Percentiles rank a stretch among this genome's conserved stretches.
Conservation (phyloP, 2,113 vertebrate genomes). For the Perccottus glenii region DNA sequence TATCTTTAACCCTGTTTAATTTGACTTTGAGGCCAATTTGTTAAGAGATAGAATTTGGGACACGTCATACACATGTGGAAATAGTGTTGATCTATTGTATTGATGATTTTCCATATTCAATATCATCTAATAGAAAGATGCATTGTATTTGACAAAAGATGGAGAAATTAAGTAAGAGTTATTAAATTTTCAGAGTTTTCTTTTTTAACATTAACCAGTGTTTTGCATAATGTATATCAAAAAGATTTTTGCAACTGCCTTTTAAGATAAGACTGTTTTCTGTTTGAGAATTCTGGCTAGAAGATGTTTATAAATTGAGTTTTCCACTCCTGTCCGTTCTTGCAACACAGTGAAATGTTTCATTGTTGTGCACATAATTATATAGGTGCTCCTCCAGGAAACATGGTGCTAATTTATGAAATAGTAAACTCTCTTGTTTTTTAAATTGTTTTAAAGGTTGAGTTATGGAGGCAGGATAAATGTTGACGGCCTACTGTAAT, state of each 20-base stretch:
- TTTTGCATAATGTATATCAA: slow-evolving; percentile 62
- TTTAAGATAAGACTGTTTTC: slow-evolving; percentile 38
- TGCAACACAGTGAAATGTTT: slow-evolving; percentile 66
- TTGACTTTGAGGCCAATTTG: slow-evolving; percentile 32
- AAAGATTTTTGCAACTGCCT: slow-evolving; percentile 46
- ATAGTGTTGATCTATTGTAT: too few species aligned
- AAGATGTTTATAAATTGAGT: slow-evolving; percentile 15
- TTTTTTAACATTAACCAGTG: slow-evolving; percentile 44
- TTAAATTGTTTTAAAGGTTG: not conserved
- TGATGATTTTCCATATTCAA: too few species aligned
- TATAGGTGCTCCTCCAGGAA: slow-evolving; percentile 63
- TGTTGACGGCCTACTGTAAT: slow-evolving; percentile 69
- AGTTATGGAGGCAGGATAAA: slow-evolving; percentile 53
- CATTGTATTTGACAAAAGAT: slow-evolving; percentile 47
- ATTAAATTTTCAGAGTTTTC: slow-evolving; percentile 21
- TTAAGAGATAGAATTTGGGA: not conserved
- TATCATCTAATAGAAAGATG: slow-evolving; percentile 17
- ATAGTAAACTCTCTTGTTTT: slow-evolving; percentile 51
- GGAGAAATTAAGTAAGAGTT: slow-evolving; percentile 46
- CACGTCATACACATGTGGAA: too few species aligned
- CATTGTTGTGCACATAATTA: slow-evolving; percentile 70
- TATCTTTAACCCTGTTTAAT: slow-evolving; percentile 9
- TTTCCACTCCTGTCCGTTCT: slow-evolving; percentile 40
- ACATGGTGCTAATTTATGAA: slow-evolving; percentile 81
- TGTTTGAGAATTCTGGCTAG: slow-evolving; percentile 24